These are phyloP conservation scores for Rhadinocentrus ornatus DNA, from an alignment of 2,797 vertebrate species.

Conservation along the genomic window DNA sequence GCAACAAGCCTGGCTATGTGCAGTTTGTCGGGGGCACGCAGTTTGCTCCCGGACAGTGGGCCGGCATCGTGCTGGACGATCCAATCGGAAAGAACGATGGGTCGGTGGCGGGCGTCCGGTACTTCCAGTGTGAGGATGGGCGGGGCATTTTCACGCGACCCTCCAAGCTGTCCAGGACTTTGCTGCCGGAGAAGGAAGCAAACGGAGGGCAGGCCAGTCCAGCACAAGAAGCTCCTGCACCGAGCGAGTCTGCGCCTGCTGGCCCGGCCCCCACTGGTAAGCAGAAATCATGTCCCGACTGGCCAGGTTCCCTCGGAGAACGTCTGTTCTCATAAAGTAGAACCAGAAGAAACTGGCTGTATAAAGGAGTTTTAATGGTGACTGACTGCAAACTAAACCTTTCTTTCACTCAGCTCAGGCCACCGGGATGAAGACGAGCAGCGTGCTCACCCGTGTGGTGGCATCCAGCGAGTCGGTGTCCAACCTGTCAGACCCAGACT, in stretches of 20 bases:
- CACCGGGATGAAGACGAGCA: conserved; percentile 53
- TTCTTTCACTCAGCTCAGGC: conserved; percentile 38
- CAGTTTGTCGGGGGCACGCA: conserved; percentile 93
- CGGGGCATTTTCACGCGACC: conserved; percentile 84
- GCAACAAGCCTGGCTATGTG: conserved; percentile 93
- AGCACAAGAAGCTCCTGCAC: conserved; percentile 29
- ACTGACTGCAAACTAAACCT: too few species aligned
- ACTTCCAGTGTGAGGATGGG: conserved; percentile 83
- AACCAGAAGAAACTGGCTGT: too few species aligned
- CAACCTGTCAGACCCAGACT: conserved; percentile 94
- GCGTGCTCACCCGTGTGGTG: conserved; percentile 83
- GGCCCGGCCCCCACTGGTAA: conserved; percentile 54
- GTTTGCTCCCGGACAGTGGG: conserved; percentile 97
- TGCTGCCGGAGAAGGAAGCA: conserved; percentile 82
- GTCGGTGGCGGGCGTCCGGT: conserved; percentile 90
- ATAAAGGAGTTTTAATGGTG: too few species aligned
- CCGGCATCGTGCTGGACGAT: conserved; percentile 94
- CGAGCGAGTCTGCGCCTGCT: conserved; percentile 24
- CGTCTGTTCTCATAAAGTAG: too few species aligned
- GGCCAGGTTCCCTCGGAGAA: too few species aligned
- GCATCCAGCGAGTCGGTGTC: conserved; percentile 91
- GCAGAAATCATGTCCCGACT: background rate
- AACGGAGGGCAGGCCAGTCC: conserved; percentile 83
- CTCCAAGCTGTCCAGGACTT: conserved; percentile 78
- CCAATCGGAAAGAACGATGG: conserved; percentile 96